Evolutionary conservation across 1,140 invertebrate species (phyloP).

Genomic region (Rhyacophila brunnea): DNA sequence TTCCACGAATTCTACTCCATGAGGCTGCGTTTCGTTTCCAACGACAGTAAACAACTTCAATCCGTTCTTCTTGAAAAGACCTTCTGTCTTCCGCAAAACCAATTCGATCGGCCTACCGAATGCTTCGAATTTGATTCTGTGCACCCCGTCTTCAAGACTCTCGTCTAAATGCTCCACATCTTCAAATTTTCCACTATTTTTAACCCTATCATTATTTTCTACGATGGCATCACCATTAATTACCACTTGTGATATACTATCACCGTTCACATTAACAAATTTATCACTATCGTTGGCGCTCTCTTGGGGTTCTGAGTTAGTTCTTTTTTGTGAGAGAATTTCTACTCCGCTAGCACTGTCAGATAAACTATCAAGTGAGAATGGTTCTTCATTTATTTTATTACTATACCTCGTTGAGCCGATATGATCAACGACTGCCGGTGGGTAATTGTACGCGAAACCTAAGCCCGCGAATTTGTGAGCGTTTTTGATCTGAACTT

Average conservation of each 20-base stretch:
- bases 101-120: conserved; percentile 74
- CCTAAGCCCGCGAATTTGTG: conserved; percentile 31
- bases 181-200: conserved; percentile 41
- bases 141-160: conserved; percentile 52
- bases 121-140: conserved; percentile 71
- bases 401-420: not conserved
- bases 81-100: conserved; percentile 69
- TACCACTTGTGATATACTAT: conserved; percentile 44
- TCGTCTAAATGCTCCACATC: conserved; percentile 51
- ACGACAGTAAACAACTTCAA: conserved; percentile 76
- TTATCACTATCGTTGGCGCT: conserved; percentile 38
- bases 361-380: conserved; percentile 2
- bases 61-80: conserved; percentile 67
- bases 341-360: too few relatives aligned
- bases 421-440: not conserved
- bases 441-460: not conserved
- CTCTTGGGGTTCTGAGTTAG: not conserved
- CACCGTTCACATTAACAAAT: conserved; percentile 48
- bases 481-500: conserved; percentile 33
- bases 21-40: conserved; percentile 64
- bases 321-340: conserved; percentile 4
- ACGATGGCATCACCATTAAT: conserved; percentile 43
- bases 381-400: conserved; percentile 6
- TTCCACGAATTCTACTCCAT: conserved; percentile 75
- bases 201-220: conserved; percentile 44